Evolutionary conservation across 2,888 invertebrate species (phyloP), one percentile per base, ranked within the genome.

Genomic region (Leucania comma): DNA sequence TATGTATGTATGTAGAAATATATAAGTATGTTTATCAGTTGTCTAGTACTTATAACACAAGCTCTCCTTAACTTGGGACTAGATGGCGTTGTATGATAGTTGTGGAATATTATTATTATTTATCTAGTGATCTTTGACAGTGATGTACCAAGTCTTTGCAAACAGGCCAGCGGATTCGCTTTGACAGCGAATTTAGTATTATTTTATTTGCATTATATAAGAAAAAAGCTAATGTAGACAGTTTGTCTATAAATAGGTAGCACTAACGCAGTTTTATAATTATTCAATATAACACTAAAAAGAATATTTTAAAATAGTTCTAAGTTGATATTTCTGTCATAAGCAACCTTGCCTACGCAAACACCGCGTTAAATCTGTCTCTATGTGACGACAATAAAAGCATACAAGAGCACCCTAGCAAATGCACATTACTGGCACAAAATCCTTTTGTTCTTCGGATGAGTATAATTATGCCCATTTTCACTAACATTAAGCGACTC

Each of bases 221-320:
- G 9, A n/a, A 26, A 17, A 2, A 17, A 9, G 8, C 1, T 24
- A 26, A 17, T 17, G 9, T 26, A 26, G 53, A 54, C 29, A n/a
- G n/a, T n/a, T 14, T 26, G 26, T n/a, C 14, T 62, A 42, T 42
- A 10, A 17, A 42, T 42, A 8, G 3, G n/a, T 38, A 10, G 26
- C 17, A 62, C 26, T 29, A 17, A 38, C 9, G 10, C 5, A n/a
- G 14, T 20, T 42, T 46, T 32, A 46, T 26, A 20, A 6, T 24
- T 22, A 22, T 65, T 54, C n/a, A 26, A 32, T 20, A n/a, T n/a
- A n/a, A n/a, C n/a, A n/a, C n/a, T n/a, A n/a, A n/a, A n/a, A n/a
- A n/a, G 22, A 65, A 64, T 74, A 53, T 38, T 48, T 22, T 26
- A 2, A 24, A 74, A 71, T 71, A 64, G 22, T 74, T 29, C 14